A percentile compares a stretch with the other conserved stretches of the same genome.
Conservation (phyloP, 2,113 vertebrate species). For the Etia nguti region DNA sequence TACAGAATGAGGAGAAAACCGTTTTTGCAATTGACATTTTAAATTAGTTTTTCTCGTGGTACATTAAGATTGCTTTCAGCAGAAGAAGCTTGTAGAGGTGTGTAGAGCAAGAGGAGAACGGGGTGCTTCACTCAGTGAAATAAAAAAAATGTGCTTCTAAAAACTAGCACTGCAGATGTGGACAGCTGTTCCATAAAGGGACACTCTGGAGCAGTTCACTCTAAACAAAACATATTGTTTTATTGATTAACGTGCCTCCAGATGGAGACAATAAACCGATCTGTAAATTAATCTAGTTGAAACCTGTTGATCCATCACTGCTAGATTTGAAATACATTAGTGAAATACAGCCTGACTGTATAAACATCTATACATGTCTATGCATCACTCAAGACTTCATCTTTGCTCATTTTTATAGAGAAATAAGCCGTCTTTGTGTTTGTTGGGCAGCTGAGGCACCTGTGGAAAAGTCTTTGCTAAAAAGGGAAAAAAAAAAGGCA, state of each 20-base stretch:
- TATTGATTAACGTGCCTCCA: neutral
- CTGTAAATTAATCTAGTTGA: neutral
- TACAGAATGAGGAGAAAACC: neutral
- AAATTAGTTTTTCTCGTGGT: neutral
- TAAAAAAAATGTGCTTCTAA: rapidly evolving
- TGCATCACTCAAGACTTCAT: neutral
- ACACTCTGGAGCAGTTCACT: neutral
- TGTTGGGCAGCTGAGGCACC: neutral
- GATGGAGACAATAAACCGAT: neutral
- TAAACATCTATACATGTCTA: neutral
- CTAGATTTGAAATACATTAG: too few species aligned
- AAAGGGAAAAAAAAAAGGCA: rapidly evolving
- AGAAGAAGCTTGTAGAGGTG: neutral
- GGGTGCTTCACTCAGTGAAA: neutral
- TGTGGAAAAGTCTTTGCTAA: neutral
- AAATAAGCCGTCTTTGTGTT: neutral
- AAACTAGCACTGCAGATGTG: neutral
- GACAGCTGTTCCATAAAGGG: neutral
- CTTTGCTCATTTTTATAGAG: neutral
- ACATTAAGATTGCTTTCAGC: neutral
- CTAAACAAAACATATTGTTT: neutral
- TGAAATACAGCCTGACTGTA: neutral
- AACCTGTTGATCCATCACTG: neutral
- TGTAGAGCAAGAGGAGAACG: neutral
- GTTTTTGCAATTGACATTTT: neutral